Evolutionary conservation across 2,888 invertebrate species (phyloP).

Genomic region (Stictocephala bisonia): DNA sequence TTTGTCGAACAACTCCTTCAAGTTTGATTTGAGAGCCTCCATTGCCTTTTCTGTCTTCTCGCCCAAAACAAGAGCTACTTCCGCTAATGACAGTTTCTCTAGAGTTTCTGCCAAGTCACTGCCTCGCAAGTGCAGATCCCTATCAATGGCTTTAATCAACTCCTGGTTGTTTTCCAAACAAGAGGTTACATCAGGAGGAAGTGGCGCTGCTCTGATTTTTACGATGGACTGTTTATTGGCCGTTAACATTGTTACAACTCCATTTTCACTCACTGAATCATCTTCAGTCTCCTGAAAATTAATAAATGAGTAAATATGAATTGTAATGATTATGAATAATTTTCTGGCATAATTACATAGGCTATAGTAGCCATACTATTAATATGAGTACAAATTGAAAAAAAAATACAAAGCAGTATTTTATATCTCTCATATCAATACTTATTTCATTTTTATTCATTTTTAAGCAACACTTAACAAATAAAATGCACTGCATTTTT

Average conservation of each 20-base stretch:
- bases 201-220: constrained; percentile 79
- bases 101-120: constrained; percentile 11
- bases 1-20: constrained; percentile 72
- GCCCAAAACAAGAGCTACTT: constrained; percentile 23
- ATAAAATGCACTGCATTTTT: too few relatives aligned
- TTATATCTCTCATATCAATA: too few relatives aligned
- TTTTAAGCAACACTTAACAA: too few relatives aligned
- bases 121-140: constrained; percentile 55
- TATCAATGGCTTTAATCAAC: constrained; percentile 75
- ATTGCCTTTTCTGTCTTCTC: constrained; percentile 65
- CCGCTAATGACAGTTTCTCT: constrained; percentile 1
- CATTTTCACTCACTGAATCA: constrained; percentile 36
- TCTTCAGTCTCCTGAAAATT: constrained; percentile 44
- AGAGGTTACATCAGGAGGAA: constrained; percentile 78
- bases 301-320: too few relatives aligned
- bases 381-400: too few relatives aligned
- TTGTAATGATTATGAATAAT: too few relatives aligned
- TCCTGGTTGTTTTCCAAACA: constrained; percentile 78
- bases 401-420: too few relatives aligned
- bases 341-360: too few relatives aligned
- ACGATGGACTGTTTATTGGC: constrained; percentile 79
- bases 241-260: constrained; percentile 70
- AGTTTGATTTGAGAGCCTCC: constrained; percentile 68
- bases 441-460: too few relatives aligned
- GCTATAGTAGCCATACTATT: too few relatives aligned